Evolutionary conservation across 2,888 invertebrate genomes (phyloP).

Genomic region (Heliconius erato): DNA sequence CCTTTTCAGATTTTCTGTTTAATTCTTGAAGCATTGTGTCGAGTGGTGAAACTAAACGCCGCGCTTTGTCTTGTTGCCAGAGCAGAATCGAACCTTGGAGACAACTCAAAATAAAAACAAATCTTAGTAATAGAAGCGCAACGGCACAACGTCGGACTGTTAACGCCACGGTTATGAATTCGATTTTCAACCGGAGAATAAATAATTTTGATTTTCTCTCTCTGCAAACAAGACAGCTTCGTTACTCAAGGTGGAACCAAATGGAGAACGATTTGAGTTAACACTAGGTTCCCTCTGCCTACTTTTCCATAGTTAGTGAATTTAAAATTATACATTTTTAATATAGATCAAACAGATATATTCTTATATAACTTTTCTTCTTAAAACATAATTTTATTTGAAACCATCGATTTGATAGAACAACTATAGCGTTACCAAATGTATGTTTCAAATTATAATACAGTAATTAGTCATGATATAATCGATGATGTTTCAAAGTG

Average conservation of each 20-base stretch:
- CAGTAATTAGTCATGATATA: conserved; percentile 19
- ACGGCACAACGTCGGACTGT: too few species aligned
- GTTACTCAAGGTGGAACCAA: too few species aligned
- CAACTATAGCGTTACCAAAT: not conserved
- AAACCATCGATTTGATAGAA: not conserved
- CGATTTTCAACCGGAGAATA: too few species aligned
- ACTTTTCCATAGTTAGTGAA: not conserved
- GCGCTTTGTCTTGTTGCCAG: not conserved
- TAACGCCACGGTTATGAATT: too few species aligned
- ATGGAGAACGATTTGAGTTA: too few species aligned
- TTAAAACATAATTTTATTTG: not conserved
- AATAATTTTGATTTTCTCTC: too few species aligned
- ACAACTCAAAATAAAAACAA: too few species aligned
- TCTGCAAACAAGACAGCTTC: too few species aligned
- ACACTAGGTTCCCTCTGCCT: too few species aligned
- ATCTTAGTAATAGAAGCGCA: too few species aligned
- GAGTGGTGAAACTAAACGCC: not conserved
- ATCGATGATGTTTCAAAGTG: conserved; percentile 21
- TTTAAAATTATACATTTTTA: not conserved
- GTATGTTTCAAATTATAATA: not conserved
- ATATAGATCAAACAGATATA: too few species aligned
- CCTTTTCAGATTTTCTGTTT: not conserved
- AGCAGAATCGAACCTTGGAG: not conserved
- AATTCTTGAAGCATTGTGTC: not conserved
- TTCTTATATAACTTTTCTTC: not conserved